phyloP scores from a whole-genome alignment of 2,797 vertebrate species.

The Notolepis coatsorum region DNA sequence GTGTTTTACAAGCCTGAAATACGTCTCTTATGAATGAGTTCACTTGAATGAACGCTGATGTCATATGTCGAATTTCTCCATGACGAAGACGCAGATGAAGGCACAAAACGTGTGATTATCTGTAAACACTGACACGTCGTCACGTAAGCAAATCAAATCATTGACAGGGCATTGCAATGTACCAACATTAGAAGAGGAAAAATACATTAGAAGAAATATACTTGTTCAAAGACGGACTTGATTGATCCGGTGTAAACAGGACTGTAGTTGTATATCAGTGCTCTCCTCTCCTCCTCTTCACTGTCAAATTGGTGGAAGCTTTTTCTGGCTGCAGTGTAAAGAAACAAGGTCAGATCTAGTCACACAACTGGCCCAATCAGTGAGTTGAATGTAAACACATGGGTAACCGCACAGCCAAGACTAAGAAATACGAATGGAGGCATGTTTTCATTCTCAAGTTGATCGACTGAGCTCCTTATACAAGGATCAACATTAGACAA shows the following conservation, averaged over 20 bases:
- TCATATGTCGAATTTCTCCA: neutral
- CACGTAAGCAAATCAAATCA: slow-evolving; percentile 1
- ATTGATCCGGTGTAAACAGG: slow-evolving; percentile 50
- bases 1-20: neutral
- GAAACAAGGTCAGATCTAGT: slow-evolving; percentile 9
- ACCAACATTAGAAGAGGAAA: no score
- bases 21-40: no score
- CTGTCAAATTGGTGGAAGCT: slow-evolving; percentile 75
- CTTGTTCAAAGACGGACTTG: slow-evolving; percentile 54
- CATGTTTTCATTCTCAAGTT: neutral
- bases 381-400: neutral
- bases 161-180: neutral
- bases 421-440: neutral
- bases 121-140: slow-evolving; percentile 29
- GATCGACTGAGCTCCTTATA: no score
- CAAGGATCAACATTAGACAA: no score
- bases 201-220: slow-evolving; percentile 57
- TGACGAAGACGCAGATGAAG: neutral
- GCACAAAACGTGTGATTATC: slow-evolving; percentile 5
- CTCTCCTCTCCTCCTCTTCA: slow-evolving; percentile 56
- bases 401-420: neutral
- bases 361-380: neutral
- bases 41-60: neutral
- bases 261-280: slow-evolving; percentile 80
- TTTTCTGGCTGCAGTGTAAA: slow-evolving; percentile 78